These are phyloP conservation scores for Drosophila novamexicana DNA, from an alignment of 1,140 invertebrate species.

Conservation along the genomic window DNA sequence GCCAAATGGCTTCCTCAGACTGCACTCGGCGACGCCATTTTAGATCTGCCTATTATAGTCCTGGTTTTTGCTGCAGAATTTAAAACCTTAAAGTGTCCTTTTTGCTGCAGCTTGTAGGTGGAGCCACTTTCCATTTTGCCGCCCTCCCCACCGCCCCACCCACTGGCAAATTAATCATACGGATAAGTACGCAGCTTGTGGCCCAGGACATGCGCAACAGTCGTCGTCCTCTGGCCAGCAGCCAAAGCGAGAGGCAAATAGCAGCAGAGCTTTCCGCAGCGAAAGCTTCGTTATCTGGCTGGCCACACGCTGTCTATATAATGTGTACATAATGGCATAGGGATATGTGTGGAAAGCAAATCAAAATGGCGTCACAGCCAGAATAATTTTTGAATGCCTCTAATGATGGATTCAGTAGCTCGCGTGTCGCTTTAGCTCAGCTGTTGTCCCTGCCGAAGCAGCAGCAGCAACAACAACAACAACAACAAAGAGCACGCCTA, in stretches of 20 bases:
- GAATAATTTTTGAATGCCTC: conserved; percentile 23
- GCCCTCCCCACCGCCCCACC: conserved; percentile 21
- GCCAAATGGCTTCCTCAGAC: conserved; percentile 21
- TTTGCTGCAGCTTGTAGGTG: conserved; percentile 42
- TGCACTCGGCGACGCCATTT: conserved; percentile 53
- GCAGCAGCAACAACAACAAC: conserved; percentile 10
- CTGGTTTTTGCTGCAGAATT: conserved; percentile 24
- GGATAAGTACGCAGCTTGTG: conserved; percentile 62
- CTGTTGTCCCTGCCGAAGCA: conserved; percentile 56
- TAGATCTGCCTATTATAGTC: conserved; percentile 34
- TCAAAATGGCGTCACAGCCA: conserved; percentile 68
- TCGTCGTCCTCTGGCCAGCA: conserved; percentile 37
- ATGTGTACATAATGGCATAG: conserved; percentile 38
- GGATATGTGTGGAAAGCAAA: conserved; percentile 40
- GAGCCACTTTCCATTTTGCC: conserved; percentile 65
- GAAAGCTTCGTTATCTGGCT: conserved; percentile 76
- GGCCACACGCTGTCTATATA: conserved; percentile 34
- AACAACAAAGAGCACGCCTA: conserved; percentile 41
- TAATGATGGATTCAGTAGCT: conserved; percentile 41
- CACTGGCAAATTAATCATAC: conserved; percentile 64
- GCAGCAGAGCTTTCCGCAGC: conserved; percentile 55
- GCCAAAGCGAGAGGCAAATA: conserved; percentile 74
- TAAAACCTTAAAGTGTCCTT: conserved; percentile 48
- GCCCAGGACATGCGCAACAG: conserved; percentile 78
- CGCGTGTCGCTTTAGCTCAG: conserved; percentile 68